Conservation (phyloP, 2,113 vertebrate species). For the Paracanthobrama guichenoti region DNA sequence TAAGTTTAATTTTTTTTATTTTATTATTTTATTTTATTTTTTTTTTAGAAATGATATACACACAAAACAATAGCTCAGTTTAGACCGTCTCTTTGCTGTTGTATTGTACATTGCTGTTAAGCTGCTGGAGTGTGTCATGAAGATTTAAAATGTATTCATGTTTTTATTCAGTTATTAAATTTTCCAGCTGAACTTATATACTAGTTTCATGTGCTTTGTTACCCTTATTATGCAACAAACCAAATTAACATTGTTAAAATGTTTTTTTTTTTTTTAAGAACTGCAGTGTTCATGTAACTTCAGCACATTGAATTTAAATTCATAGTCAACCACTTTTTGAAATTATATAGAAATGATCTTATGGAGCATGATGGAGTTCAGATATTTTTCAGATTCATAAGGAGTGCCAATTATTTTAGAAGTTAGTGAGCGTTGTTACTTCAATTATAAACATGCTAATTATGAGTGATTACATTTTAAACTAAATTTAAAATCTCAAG, state of each 20-base stretch:
- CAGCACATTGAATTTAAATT: neutral
- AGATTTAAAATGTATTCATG: slow-evolving; percentile 22
- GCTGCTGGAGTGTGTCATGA: slow-evolving; percentile 28
- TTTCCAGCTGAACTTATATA: slow-evolving; percentile 20
- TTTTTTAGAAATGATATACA: slow-evolving; percentile 13
- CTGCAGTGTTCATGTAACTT: neutral
- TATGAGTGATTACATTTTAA: neutral
- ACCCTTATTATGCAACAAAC: neutral
- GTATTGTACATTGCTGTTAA: slow-evolving; percentile 36
- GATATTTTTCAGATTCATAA: neutral
- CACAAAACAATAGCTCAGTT: slow-evolving; percentile 13
- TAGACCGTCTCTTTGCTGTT: neutral
- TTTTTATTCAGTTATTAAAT: slow-evolving; percentile 45
- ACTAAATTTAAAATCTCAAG: neutral
- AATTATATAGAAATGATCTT: neutral
- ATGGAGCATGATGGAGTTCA: neutral
- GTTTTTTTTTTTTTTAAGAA: neutral
- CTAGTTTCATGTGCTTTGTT: slow-evolving; percentile 9
- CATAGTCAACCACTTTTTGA: neutral
- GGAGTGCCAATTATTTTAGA: neutral
- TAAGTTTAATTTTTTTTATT: slow-evolving; percentile 69
- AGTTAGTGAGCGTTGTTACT: neutral
- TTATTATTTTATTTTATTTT: no score
- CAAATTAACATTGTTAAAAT: neutral
- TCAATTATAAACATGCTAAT: neutral